Conservation (phyloP, 2,113 vertebrate species). For the Cyanistes caeruleus region DNA sequence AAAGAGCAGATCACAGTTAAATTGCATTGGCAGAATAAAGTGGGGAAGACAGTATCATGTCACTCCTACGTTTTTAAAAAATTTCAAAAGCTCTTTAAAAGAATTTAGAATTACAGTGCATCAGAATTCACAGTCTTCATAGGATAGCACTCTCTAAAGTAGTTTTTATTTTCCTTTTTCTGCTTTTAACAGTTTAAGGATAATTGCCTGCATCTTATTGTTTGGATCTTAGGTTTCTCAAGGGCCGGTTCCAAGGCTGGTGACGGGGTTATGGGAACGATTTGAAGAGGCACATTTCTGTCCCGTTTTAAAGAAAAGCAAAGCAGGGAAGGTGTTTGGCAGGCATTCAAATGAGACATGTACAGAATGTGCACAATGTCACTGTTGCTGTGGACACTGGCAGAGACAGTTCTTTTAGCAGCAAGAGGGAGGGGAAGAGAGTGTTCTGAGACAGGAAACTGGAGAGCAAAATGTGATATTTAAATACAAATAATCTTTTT, state of each 20-base stretch:
- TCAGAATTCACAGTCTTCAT: background rate
- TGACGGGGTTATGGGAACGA: background rate
- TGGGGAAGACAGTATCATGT: background rate
- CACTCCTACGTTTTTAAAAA: background rate
- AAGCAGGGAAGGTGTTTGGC: conserved; percentile 26
- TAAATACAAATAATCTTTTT: conserved; percentile 10
- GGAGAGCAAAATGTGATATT: background rate
- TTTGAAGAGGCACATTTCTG: conserved; percentile 24
- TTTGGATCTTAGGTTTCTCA: background rate
- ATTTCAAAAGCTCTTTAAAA: background rate
- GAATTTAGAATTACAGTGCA: background rate
- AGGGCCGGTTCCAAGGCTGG: background rate
- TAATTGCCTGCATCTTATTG: background rate
- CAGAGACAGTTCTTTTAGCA: background rate
- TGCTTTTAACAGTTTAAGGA: background rate
- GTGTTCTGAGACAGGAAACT: background rate
- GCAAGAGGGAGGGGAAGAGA: background rate
- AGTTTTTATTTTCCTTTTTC: background rate
- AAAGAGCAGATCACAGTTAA: background rate
- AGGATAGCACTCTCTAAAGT: background rate
- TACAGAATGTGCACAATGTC: background rate
- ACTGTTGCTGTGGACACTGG: conserved; percentile 4
- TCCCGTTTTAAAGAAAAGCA: background rate
- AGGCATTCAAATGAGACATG: conserved; percentile 14
- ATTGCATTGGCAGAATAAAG: background rate